Evolutionary conservation across 2,113 vertebrate genomes (phyloP), one percentile per base, ranked within the genome.

Genomic region (Rhinoderma darwinii): DNA sequence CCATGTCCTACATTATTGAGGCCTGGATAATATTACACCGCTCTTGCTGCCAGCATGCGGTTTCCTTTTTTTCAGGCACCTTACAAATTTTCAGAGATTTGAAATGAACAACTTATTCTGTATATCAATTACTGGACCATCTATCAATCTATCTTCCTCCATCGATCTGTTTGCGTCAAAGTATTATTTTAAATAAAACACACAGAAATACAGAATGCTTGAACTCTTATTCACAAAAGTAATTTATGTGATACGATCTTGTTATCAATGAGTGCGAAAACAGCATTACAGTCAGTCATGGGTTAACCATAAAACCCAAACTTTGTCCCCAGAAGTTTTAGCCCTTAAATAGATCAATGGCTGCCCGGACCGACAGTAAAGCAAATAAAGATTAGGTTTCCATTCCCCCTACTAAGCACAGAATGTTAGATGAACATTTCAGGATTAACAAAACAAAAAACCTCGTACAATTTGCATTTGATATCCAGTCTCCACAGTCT

Each of bases 311-410:
- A 51, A 39, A 25, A 39, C 5, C 37, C 10, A 30, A 73, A 59
- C 25, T 59, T 39, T 73, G 32, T 44, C 77, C 77, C 47, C 85
- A 81, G 66, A 86, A 54, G 63, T 86, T 54, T 72, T 32, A 59
- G 27, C n/a, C 47, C 68, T 72, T 86, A 72, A 82, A 86, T 80
- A 86, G 85, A 86, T 81, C 63, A 86, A 81, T 80, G 39, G 66
- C 18, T 27, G 77, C 77, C 85, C n/a, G 35, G 56, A 81, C 76
- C 73, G 85, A 86, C 85, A 56, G 85, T 56, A 86, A 80, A 81
- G 77, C 72, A 86, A 86, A 86, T 86, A 86, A 81, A 86, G 77
- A 79, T 86, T 81, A 74, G 43, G 77, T 88, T 73, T 82, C 75
- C 68, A 81, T 74, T 77, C 81, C 61, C n/a, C 44, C 78, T 51